phyloP scores from a whole-genome alignment of 2,888 invertebrate species.

The Aphidius colemani region DNA sequence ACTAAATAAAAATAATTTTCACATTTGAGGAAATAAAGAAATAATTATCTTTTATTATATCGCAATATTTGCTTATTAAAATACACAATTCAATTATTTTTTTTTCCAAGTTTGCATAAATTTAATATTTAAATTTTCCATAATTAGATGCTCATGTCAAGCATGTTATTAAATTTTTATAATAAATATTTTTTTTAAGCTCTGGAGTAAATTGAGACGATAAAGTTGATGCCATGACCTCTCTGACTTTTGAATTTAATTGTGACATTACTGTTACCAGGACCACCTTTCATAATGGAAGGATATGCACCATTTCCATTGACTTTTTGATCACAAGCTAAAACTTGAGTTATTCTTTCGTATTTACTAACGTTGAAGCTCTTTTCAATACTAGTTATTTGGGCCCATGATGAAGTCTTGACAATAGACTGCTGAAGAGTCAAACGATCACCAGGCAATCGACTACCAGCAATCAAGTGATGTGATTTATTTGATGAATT shows the following conservation, averaged over 20 bases:
- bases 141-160: no score
- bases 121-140: no score
- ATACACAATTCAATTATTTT: not conserved
- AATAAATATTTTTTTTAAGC: not conserved
- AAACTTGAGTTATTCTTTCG: conserved; percentile 51
- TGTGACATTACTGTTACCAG: conserved; percentile 45
- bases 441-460: conserved; percentile 30
- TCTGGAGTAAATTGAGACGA: conserved; percentile 31
- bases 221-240: conserved; percentile 55
- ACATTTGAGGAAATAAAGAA: not conserved
- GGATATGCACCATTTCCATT: conserved; percentile 58
- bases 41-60: no score
- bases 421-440: conserved; percentile 33
- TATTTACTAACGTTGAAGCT: conserved; percentile 36
- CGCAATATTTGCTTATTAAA: not conserved
- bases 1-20: not conserved
- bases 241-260: conserved; percentile 59
- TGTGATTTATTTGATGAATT: conserved; percentile 22
- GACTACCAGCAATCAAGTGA: conserved; percentile 32
- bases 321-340: conserved; percentile 53
- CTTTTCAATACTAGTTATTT: conserved; percentile 40
- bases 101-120: no score
- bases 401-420: conserved; percentile 40
- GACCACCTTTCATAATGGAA: conserved; percentile 53
- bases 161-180: no score